phyloP scores from a whole-genome alignment of 2,797 vertebrate genomes.

The Molossus alvarezi region DNA sequence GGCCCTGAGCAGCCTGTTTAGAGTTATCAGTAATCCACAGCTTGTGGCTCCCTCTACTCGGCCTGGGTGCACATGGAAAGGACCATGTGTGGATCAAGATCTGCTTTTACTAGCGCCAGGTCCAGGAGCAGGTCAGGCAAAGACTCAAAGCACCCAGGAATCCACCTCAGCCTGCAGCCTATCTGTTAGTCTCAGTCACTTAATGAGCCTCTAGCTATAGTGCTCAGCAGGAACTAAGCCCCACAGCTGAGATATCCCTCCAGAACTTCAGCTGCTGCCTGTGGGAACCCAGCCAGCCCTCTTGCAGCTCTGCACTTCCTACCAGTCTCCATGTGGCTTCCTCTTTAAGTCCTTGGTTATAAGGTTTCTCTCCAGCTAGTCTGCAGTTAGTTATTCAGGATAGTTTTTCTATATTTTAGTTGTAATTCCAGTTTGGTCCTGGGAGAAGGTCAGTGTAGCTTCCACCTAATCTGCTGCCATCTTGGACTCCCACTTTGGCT shows the following conservation, averaged over 20 bases:
- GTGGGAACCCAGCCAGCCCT: background rate
- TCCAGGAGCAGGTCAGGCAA: background rate
- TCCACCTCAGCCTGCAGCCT: background rate
- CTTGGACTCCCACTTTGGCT: background rate
- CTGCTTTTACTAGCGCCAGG: background rate
- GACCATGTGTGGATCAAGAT: background rate
- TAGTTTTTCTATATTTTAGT: background rate
- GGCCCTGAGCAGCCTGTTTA: background rate
- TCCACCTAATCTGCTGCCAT: background rate
- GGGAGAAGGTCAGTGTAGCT: background rate
- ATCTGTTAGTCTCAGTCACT: background rate
- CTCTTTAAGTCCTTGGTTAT: background rate
- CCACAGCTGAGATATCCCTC: background rate
- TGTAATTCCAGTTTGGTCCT: background rate
- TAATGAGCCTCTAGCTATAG: background rate
- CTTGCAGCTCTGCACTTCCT: background rate
- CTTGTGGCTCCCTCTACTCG: background rate
- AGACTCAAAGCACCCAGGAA: background rate
- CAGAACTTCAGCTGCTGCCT: background rate
- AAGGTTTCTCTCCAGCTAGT: background rate
- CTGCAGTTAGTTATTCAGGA: background rate
- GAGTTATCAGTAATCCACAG: background rate
- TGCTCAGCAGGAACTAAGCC: background rate
- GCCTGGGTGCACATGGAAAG: background rate
- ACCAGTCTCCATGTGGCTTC: background rate